phyloP scores from a whole-genome alignment of 64 coral and sea anemone species.

The Montipora cactus region DNA sequence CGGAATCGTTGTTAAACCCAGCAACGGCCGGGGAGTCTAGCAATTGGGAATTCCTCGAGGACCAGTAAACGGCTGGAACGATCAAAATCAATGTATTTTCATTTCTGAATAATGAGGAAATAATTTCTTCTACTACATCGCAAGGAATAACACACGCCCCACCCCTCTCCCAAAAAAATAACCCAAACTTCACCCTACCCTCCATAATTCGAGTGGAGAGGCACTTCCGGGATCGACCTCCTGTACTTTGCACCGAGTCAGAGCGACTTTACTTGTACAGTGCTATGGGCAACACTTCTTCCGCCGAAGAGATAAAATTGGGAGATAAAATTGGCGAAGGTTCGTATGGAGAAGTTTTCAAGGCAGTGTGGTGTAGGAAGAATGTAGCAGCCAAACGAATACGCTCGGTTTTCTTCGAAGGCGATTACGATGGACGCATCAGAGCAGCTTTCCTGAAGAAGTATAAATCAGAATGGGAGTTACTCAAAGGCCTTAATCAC shows the following conservation, averaged over 20 bases:
- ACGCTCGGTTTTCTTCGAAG: slow-evolving; percentile 75
- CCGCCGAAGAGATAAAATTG: slow-evolving; percentile 71
- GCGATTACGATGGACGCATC: slow-evolving; percentile 59
- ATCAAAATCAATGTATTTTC: too few relatives aligned
- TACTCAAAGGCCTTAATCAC: slow-evolving; percentile 72
- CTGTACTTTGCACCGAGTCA: background rate
- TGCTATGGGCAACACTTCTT: slow-evolving; percentile 71
- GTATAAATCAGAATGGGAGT: slow-evolving; percentile 84
- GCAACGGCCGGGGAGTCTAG: too few relatives aligned
- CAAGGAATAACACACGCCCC: too few relatives aligned
- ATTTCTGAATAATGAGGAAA: too few relatives aligned
- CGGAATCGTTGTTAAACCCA: too few relatives aligned
- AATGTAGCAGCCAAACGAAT: slow-evolving; percentile 84
- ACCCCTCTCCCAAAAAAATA: too few relatives aligned
- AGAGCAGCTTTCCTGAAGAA: slow-evolving; percentile 62
- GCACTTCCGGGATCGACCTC: background rate
- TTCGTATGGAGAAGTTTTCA: slow-evolving; percentile 82
- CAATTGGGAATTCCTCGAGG: too few relatives aligned
- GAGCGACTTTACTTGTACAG: background rate
- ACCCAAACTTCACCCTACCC: too few relatives aligned
- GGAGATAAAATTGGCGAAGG: slow-evolving; percentile 86
- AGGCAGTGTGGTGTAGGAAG: slow-evolving; percentile 66
- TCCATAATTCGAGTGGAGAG: background rate
- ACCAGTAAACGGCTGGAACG: too few relatives aligned
- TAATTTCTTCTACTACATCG: too few relatives aligned